A percentile compares a stretch with the other conserved stretches of the same genome.
phyloP scores from a whole-genome alignment of 2,113 vertebrate genomes.

The Lamprologus sp. region DNA sequence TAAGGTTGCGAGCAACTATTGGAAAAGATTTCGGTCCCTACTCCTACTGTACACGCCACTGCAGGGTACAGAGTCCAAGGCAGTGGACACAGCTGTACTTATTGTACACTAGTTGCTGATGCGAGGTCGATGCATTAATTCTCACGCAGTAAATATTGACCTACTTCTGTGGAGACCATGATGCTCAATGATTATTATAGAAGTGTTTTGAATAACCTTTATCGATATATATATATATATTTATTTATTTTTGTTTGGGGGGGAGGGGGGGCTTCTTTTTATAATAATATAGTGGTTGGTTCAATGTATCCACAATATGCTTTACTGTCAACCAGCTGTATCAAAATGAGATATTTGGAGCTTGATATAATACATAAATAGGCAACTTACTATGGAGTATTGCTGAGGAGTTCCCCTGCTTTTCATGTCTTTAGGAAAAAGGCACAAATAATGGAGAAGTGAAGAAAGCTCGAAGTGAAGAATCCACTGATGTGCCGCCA shows the following conservation, averaged over 20 bases:
- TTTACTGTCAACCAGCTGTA: not conserved
- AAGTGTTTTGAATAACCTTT: not conserved
- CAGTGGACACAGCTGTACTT: not conserved
- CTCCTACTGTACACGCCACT: not conserved
- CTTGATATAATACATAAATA: not conserved
- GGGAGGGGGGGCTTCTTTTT: not conserved
- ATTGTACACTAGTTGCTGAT: not conserved
- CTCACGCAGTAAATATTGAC: not conserved
- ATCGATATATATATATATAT: no score
- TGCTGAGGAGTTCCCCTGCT: not conserved
- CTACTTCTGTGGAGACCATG: not conserved
- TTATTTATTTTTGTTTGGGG: rapidly evolving
- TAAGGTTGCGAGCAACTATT: not conserved
- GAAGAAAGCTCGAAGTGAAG: constrained; percentile 71
- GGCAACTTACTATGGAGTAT: not conserved
- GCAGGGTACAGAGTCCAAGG: not conserved
- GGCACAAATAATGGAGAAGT: constrained; percentile 23
- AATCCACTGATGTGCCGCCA: not conserved
- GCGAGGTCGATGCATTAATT: not conserved
- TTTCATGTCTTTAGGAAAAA: constrained; percentile 9
- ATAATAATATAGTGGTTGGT: not conserved
- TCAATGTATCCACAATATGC: not conserved
- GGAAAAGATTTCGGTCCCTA: not conserved
- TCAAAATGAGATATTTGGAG: not conserved
- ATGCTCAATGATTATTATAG: not conserved